Evolutionary conservation across 2,888 invertebrate genomes (phyloP), one percentile per base, ranked within the genome.

Genomic region (Galerucella pusilla): DNA sequence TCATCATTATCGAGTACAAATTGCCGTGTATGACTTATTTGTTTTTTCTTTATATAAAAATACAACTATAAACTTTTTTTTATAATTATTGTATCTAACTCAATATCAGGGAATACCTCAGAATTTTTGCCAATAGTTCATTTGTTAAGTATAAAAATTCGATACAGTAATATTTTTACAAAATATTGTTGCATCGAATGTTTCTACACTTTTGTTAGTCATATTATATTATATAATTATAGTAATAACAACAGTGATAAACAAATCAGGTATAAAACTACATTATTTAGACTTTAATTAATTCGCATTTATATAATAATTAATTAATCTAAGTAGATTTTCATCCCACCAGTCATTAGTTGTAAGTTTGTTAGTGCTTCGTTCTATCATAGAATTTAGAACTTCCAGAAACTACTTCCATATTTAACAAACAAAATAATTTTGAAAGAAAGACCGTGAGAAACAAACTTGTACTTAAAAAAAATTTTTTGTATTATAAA

Each of bases 1-100:
- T 84, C 83, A 83, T 81, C 71, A 77, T 78, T 81, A 79, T 75
- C 78, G 81, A 84, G 84, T 84, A 84, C 84, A 84, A 84, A 84
- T 81, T 81, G 73, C 81, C 80, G 80, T 81, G 81, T 82, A 80
- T 81, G 77, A 64, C 79, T 79, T 79, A 57, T 28, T 49, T 12
- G 12, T 12, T 49, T 49, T 12, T 14, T 52, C 3, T n/a, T 6
- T n/a, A n/a, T 11, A 42, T 35, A 35, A 28, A 28, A 28, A 28
- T 28, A 35, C 6, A 6, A 35, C 2, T 46, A 11, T 46, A 46
- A 52, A 52, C 52, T 52, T 52, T 57, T 57, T 20, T 20, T 16
- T 57, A 7, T 57, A 57, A 54, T n/a, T 9, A n/a, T 54, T 16
- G 59, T 69, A 70, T 68, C 71, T 74, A 68, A 75, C 67, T 77